Evolutionary conservation across 1,140 invertebrate genomes (phyloP), one percentile per base, ranked within the genome.

Genomic region (Papilio dardanus): DNA sequence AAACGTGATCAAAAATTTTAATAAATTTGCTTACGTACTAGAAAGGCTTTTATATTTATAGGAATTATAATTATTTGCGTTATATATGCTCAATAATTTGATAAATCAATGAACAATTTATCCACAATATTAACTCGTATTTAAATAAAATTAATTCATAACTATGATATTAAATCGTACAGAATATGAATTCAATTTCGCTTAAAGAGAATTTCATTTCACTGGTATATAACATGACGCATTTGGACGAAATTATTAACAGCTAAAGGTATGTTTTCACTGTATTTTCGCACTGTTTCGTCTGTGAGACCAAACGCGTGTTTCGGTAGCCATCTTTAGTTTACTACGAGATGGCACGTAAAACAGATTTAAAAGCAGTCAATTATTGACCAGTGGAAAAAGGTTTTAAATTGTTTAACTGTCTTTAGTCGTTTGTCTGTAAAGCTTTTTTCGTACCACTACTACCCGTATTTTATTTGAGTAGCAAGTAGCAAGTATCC

Each of bases 211-310:
- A 62, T 16, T 28, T 66, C 28, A 19, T 35, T 35, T 66, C 30
- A 35, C 16, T 19, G 31, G 19, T 6, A 31, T 66, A 66, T 66
- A 33, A 66, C 65, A 33, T 66, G 6, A 33, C 65, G 65, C 54
- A 12, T 66, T 66, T 6, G 31, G 30, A 66, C 65, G 65, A 28
- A 42, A 69, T 69, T 21, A 40, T 66, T n/a, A 31, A 66, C 14
- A 5, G 42, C n/a, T 46, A 46, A 46, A 19, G 42, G 42, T 16
- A n/a, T 3, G 1, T 46, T 46, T 46, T 2, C 42, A 46, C 16
- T 46, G 42, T n/a, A n/a, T n/a, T n/a, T n/a, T n/a, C n/a, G n/a
- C n/a, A n/a, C 4, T n/a, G 16, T n/a, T 46, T 6, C 6, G 5
- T 46, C 16, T 4, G 14, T 16, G 0, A 6, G n/a, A 19, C n/a